Conservation (phyloP, 2,888 invertebrate species). For the Platycheirus rosarum region DNA sequence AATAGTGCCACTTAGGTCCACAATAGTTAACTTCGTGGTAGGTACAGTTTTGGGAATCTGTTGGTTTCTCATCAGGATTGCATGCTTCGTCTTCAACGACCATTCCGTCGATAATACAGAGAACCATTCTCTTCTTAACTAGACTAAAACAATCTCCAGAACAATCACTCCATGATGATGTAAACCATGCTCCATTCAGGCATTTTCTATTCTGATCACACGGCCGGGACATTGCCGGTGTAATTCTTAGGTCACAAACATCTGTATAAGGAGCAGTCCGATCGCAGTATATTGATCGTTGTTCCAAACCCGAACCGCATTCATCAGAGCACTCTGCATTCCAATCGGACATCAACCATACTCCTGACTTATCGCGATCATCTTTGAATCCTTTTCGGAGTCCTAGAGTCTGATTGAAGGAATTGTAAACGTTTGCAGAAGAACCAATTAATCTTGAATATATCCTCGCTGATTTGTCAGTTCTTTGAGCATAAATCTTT, state of each 20-base stretch:
- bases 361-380: conserved; percentile 77
- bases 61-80: conserved; percentile 87
- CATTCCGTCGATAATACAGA: conserved; percentile 77
- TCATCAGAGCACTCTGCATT: conserved; percentile 86
- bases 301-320: conserved; percentile 89
- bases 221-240: conserved; percentile 85
- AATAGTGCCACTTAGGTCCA: conserved; percentile 83
- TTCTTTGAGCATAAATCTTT: conserved; percentile 74
- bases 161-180: conserved; percentile 87
- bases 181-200: conserved; percentile 90
- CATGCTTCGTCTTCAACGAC: conserved; percentile 79
- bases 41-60: conserved; percentile 85
- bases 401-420: conserved; percentile 61
- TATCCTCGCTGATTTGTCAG: conserved; percentile 74
- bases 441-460: conserved; percentile 75
- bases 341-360: conserved; percentile 81
- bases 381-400: conserved; percentile 76
- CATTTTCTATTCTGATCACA: conserved; percentile 87
- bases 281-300: conserved; percentile 87
- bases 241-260: conserved; percentile 84
- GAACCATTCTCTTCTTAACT: conserved; percentile 76
- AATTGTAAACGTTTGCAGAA: conserved; percentile 68
- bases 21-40: conserved; percentile 77
- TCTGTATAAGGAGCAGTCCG: conserved; percentile 85
- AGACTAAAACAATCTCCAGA: conserved; percentile 80